Evolutionary conservation across 2,888 invertebrate genomes (phyloP).

Genomic region (Carabus problematicus): DNA sequence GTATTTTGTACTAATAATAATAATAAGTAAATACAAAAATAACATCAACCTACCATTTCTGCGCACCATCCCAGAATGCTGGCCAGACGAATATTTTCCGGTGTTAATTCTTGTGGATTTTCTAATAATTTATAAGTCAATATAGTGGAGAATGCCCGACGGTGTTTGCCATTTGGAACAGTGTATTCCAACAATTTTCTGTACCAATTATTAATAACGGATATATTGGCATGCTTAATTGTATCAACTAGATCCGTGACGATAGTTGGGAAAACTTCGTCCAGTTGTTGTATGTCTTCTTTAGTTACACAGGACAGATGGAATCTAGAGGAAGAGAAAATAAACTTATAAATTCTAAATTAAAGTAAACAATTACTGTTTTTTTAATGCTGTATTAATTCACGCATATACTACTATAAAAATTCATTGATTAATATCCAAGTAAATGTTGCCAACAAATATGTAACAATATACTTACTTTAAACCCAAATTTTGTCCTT

Average conservation of each 20-base stretch:
- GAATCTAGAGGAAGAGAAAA: no score
- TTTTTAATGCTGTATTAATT: no score
- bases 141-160: constrained; percentile 76
- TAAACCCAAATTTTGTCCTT: no score
- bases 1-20: no score
- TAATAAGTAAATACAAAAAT: no score
- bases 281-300: constrained; percentile 86
- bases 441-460: no score
- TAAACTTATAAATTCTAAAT: no score
- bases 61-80: constrained; percentile 93
- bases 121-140: constrained; percentile 78
- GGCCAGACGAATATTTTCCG: constrained; percentile 79
- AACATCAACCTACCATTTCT: constrained; percentile 78
- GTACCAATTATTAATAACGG: constrained; percentile 82
- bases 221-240: constrained; percentile 76
- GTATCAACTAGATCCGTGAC: constrained; percentile 83
- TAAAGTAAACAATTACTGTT: no score
- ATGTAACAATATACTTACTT: no score
- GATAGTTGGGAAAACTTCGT: constrained; percentile 87
- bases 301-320: constrained; percentile 61
- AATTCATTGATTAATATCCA: no score
- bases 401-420: no score
- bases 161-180: constrained; percentile 90
- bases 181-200: constrained; percentile 90
- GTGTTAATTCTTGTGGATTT: constrained; percentile 70